Conservation (phyloP, 2,888 invertebrate species). For the Scaptomyza caliginosa region DNA sequence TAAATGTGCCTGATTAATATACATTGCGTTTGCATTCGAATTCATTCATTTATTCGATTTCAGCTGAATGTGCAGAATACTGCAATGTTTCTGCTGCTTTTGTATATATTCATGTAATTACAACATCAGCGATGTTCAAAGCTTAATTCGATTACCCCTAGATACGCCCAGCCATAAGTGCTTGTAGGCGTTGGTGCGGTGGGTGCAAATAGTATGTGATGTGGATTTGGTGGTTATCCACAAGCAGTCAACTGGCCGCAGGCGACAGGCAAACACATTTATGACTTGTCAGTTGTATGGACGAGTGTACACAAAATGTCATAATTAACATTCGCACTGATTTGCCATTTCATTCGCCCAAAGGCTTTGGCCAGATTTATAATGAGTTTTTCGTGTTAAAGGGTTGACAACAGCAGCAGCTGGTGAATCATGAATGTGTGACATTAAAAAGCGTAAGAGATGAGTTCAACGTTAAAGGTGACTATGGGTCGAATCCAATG, state of each 20-base stretch:
- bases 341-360: slow-evolving; percentile 22
- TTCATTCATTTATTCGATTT: slow-evolving; percentile 29
- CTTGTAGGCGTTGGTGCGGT: slow-evolving; percentile 21
- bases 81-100: slow-evolving; percentile 36
- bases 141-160: slow-evolving; percentile 59
- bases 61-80: not conserved
- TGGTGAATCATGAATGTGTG: slow-evolving; percentile 24
- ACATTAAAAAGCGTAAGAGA: slow-evolving; percentile 10
- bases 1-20: slow-evolving; percentile 42
- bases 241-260: slow-evolving; percentile 41
- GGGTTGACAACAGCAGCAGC: slow-evolving; percentile 48
- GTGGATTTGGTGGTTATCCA: slow-evolving; percentile 4
- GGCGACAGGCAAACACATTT: slow-evolving; percentile 55
- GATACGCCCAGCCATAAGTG: slow-evolving; percentile 11
- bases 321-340: slow-evolving; percentile 51
- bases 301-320: slow-evolving; percentile 49
- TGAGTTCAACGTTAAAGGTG: not conserved
- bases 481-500: not conserved
- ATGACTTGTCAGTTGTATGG: slow-evolving; percentile 66
- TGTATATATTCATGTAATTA: slow-evolving; percentile 41
- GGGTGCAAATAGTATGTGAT: not conserved
- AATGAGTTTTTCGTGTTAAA: slow-evolving; percentile 68
- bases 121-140: slow-evolving; percentile 45
- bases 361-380: slow-evolving; percentile 34
- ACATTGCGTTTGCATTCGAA: slow-evolving; percentile 9